These are phyloP conservation scores for Argyrosomus regius DNA, from an alignment of 2,797 vertebrate species.

Conservation along the genomic window DNA sequence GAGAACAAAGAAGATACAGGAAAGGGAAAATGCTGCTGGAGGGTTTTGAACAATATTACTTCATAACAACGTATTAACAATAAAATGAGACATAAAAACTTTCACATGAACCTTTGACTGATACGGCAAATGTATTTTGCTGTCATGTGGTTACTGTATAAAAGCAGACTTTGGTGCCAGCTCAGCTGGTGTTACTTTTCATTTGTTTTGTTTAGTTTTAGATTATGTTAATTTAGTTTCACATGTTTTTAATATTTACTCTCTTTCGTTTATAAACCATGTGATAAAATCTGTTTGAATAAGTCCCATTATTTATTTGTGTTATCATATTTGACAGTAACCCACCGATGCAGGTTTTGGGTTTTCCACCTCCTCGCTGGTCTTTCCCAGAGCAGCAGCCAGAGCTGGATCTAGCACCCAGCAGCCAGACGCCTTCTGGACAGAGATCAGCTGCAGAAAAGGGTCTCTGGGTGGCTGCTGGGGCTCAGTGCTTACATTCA, in stretches of 20 bases:
- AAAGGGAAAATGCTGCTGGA: too few species aligned
- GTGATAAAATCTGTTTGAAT: background rate
- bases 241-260: background rate
- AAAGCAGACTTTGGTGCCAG: too few species aligned
- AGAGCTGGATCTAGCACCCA: constrained; percentile 80
- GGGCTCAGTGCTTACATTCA: rapidly evolving
- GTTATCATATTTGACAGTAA: background rate
- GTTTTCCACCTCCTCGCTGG: constrained; percentile 67
- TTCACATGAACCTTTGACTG: too few species aligned
- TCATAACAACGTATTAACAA: too few species aligned
- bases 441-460: constrained; percentile 78
- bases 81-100: too few species aligned
- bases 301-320: background rate
- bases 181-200: too few species aligned
- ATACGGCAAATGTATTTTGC: too few species aligned
- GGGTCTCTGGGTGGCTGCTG: constrained; percentile 32
- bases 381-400: constrained; percentile 72
- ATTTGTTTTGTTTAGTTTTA: too few species aligned
- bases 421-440: constrained; percentile 86
- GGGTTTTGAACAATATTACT: too few species aligned
- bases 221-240: too few species aligned
- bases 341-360: constrained; percentile 75
- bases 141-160: too few species aligned
- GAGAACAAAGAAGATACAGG: background rate
- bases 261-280: too few species aligned